These are phyloP conservation scores for Hippocampus abdominalis DNA, from an alignment of 2,113 vertebrate species.

Conservation along the genomic window DNA sequence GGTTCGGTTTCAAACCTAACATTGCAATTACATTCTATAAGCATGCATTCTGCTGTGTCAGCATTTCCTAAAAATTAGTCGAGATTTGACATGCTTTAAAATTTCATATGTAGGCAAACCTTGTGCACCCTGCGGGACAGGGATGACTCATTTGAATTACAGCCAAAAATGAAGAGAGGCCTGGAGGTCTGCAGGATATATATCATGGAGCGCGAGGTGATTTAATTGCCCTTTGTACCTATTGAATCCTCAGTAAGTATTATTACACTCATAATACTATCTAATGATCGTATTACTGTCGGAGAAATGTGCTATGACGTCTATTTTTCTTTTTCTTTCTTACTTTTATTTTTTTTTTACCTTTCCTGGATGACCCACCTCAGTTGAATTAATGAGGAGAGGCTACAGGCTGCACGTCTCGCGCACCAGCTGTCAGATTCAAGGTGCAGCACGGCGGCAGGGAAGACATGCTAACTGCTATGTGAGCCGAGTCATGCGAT, in stretches of 20 bases:
- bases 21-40: not conserved
- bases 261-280: conserved; percentile 46
- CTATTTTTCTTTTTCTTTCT: conserved; percentile 5
- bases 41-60: not conserved
- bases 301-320: conserved; percentile 16
- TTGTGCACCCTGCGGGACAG: conserved; percentile 5
- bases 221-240: conserved; percentile 30
- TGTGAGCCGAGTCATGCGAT: not conserved
- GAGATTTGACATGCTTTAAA: not conserved
- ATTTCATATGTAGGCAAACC: conserved; percentile 9
- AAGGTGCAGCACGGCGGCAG: conserved; percentile 11
- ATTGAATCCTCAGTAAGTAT: conserved; percentile 31
- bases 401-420: conserved; percentile 21
- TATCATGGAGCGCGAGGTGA: conserved; percentile 26
- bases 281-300: conserved; percentile 43
- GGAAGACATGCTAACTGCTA: not conserved
- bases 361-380: conserved; percentile 40
- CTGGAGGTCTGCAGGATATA: conserved; percentile 8
- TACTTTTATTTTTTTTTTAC: not conserved
- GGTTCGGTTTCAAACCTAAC: no score
- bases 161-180: conserved; percentile 4
- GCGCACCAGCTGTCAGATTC: conserved; percentile 41
- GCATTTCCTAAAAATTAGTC: not conserved
- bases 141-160: conserved; percentile 20
- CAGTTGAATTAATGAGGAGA: conserved; percentile 55